Evolutionary conservation across 1,140 invertebrate species (phyloP).

Genomic region (Scaptodrosophila lebanonensis): DNA sequence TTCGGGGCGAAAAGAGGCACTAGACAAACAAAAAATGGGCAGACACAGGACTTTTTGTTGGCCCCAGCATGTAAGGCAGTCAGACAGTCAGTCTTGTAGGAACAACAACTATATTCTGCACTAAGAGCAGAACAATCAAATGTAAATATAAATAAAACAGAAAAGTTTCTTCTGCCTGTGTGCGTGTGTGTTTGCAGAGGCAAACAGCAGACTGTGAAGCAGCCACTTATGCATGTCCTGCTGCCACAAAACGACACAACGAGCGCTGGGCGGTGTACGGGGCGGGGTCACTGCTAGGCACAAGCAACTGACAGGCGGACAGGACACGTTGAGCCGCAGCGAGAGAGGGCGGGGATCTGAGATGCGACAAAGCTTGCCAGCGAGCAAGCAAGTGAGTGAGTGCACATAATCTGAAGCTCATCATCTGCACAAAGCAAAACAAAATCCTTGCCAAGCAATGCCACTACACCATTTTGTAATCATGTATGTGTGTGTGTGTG

Average conservation of each 20-base stretch:
- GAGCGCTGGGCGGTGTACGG: neutral
- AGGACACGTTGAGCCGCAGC: conserved; percentile 30
- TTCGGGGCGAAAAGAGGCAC: conserved; percentile 26
- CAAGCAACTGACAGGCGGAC: conserved; percentile 14
- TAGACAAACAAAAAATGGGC: conserved; percentile 4
- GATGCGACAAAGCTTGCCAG: conserved; percentile 48
- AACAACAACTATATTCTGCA: too few relatives aligned
- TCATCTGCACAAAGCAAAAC: conserved; percentile 50
- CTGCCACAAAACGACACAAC: conserved; percentile 48
- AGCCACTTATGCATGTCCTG: conserved; percentile 64
- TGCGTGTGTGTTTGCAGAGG: conserved; percentile 11
- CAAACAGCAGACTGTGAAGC: conserved; percentile 15
- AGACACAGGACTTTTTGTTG: neutral
- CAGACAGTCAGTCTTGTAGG: neutral
- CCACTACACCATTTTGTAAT: conserved; percentile 44
- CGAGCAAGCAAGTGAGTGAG: conserved; percentile 14
- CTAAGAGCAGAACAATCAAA: conserved; percentile 55
- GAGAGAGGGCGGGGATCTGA: too few relatives aligned
- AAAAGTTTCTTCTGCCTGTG: conserved; percentile 32
- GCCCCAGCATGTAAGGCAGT: neutral
- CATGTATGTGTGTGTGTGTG: conserved; percentile 31
- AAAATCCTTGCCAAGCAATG: conserved; percentile 50
- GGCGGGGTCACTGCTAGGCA: neutral
- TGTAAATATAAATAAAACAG: conserved; percentile 67
- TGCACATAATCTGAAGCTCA: conserved; percentile 63